Conservation (phyloP, 2,888 invertebrate species). For the Orthosia gracilis region DNA sequence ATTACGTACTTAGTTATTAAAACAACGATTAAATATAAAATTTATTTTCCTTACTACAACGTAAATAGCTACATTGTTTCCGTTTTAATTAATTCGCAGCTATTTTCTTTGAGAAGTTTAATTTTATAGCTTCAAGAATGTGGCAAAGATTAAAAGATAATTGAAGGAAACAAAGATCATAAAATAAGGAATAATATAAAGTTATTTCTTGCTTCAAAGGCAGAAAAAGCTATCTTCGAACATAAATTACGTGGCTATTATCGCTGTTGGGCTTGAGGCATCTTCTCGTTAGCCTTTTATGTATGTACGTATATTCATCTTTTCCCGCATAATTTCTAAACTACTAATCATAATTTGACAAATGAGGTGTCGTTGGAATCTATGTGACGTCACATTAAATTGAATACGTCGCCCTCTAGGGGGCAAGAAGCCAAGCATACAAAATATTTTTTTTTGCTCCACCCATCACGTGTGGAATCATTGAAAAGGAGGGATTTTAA, state of each 20-base stretch:
- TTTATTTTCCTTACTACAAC: background rate
- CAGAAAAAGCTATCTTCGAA: background rate
- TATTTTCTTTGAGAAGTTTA: background rate
- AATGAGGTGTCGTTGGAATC: too few species aligned
- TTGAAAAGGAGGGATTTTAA: too few species aligned
- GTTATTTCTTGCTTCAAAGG: background rate
- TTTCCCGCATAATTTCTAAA: too few species aligned
- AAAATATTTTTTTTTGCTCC: too few species aligned
- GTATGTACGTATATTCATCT: too few species aligned
- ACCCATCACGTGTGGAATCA: too few species aligned
- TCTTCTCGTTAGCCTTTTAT: too few species aligned
- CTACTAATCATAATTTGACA: too few species aligned
- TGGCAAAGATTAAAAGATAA: slow-evolving; percentile 23
- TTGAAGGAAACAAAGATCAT: slow-evolving; percentile 3
- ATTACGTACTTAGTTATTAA: too few species aligned
- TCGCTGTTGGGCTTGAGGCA: background rate
- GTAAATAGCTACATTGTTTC: background rate
- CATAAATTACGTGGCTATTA: background rate
- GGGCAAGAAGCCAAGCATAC: too few species aligned
- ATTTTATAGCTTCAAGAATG: slow-evolving; percentile 6
- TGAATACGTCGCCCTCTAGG: too few species aligned
- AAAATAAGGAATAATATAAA: background rate
- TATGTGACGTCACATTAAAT: too few species aligned
- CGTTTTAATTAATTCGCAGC: slow-evolving; percentile 10
- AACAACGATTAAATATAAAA: background rate